Percentiles rank a stretch among this genome's conserved stretches.
Evolutionary conservation across 2,113 vertebrate species (phyloP).

Genomic region (Paramisgurnus dabryanus): DNA sequence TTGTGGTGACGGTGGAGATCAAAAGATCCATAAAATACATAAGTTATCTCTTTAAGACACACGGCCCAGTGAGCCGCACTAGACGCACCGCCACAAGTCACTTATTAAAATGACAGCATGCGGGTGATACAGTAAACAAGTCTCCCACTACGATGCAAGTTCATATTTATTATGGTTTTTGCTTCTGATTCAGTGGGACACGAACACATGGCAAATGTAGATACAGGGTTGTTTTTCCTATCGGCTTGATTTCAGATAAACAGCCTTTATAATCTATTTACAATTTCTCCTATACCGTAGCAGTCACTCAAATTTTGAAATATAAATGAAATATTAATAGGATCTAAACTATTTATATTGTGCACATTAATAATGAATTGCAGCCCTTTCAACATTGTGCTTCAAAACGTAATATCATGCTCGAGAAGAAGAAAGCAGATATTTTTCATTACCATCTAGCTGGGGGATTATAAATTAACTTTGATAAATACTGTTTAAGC

Average conservation of each 20-base stretch:
- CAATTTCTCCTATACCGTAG: conserved; percentile 38
- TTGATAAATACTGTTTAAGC: conserved; percentile 24
- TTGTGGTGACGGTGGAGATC: neutral
- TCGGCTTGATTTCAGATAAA: neutral
- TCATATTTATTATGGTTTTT: neutral
- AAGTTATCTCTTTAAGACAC: conserved; percentile 23
- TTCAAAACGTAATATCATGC: conserved; percentile 45
- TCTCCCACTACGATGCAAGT: neutral
- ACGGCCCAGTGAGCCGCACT: neutral
- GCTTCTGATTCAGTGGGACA: neutral
- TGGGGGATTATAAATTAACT: conserved; percentile 20
- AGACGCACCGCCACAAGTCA: too few species aligned
- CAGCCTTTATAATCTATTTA: conserved; percentile 32
- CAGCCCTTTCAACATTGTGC: conserved; percentile 43
- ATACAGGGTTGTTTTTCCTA: neutral
- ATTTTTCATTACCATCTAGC: conserved; percentile 35
- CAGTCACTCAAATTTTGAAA: conserved; percentile 38
- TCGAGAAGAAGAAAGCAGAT: conserved; percentile 4
- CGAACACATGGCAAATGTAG: neutral
- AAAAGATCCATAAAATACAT: conserved; percentile 26
- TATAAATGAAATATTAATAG: conserved; percentile 55
- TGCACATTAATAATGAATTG: conserved; percentile 59
- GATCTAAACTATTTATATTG: conserved; percentile 60
- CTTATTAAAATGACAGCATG: neutral
- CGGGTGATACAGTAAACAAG: neutral